Conservation (phyloP, 1,140 invertebrate genomes). For the Nephotettix cincticeps region DNA sequence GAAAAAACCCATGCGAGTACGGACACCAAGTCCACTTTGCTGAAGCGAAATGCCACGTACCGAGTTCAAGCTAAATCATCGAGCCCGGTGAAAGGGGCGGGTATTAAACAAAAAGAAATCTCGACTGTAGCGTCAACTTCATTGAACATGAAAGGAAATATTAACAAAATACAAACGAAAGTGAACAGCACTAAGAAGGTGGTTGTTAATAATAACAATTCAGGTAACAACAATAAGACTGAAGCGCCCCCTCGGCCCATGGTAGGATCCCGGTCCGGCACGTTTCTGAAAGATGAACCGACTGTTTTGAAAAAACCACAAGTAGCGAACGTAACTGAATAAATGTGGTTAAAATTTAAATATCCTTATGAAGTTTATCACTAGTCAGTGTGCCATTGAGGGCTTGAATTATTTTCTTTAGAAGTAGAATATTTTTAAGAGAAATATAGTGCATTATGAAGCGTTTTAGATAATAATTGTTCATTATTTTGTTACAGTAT, state of each 20-base stretch:
- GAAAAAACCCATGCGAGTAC: neutral
- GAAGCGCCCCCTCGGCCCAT: slow-evolving; percentile 39
- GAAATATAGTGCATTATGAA: neutral
- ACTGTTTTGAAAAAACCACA: slow-evolving; percentile 54
- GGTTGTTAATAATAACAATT: neutral
- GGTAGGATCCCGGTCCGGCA: slow-evolving; percentile 61
- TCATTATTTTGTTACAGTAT: neutral
- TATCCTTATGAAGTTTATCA: slow-evolving; percentile 15
- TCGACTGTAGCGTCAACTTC: slow-evolving; percentile 46
- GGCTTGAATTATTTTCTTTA: slow-evolving; percentile 15
- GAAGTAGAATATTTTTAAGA: neutral
- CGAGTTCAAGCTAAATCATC: slow-evolving; percentile 32
- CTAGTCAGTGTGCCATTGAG: slow-evolving; percentile 33
- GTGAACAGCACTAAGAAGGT: slow-evolving; percentile 5
- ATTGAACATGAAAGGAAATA: slow-evolving; percentile 50
- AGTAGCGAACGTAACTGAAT: slow-evolving; percentile 43
- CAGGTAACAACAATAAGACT: slow-evolving; percentile 24
- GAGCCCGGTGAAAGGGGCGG: slow-evolving; percentile 46
- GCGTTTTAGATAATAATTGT: neutral
- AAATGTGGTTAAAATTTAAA: neutral
- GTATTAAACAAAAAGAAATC: slow-evolving; percentile 49
- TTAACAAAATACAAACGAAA: slow-evolving; percentile 30
- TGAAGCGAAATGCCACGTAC: slow-evolving; percentile 33
- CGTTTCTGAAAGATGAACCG: slow-evolving; percentile 70
- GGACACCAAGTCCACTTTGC: neutral